phyloP scores from a whole-genome alignment of 2,113 vertebrate species.

The Hirundichthys speculiger region DNA sequence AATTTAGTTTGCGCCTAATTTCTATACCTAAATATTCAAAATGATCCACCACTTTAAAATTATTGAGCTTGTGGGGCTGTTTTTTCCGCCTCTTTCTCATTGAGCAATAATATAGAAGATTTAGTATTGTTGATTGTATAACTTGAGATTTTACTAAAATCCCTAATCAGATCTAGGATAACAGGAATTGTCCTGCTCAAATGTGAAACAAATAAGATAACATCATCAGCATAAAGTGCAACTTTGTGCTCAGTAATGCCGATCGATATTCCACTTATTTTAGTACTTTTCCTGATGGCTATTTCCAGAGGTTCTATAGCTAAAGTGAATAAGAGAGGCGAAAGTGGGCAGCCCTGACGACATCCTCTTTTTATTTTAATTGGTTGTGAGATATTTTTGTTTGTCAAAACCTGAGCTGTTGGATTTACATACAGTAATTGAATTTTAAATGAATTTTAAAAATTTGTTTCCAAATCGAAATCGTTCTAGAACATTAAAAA shows the following conservation, averaged over 20 bases:
- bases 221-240: too few species aligned
- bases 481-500: background rate
- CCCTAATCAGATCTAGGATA: background rate
- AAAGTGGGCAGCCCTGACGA: too few species aligned
- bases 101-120: too few species aligned
- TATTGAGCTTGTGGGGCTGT: background rate
- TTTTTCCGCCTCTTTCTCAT: background rate
- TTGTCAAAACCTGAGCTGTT: background rate
- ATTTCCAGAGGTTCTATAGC: background rate
- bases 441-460: too few species aligned
- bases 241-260: too few species aligned
- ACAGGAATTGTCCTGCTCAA: background rate
- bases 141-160: background rate
- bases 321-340: too few species aligned
- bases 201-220: too few species aligned
- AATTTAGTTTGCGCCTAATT: background rate
- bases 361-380: too few species aligned
- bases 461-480: background rate
- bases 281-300: background rate
- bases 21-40: conserved; percentile 17
- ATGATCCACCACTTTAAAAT: conserved; percentile 13
- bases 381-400: too few species aligned
- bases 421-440: too few species aligned
- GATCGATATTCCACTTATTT: background rate
- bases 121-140: conserved; percentile 10